These are phyloP conservation scores for Talpa occidentalis DNA, from an alignment of 2,113 vertebrate genomes.

Conservation along the genomic window DNA sequence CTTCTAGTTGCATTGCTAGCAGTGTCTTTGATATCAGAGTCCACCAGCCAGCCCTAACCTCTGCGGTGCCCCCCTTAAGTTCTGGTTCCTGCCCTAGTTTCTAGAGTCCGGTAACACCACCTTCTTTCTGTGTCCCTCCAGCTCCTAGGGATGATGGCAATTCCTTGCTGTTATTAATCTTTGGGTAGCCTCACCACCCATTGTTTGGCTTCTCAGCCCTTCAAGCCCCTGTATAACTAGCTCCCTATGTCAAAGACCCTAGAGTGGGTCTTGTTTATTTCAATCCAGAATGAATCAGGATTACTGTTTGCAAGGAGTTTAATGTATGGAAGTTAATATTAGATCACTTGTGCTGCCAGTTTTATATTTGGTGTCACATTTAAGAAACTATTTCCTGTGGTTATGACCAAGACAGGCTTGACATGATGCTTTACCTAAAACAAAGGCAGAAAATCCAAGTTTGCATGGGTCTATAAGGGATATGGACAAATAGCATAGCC, in stretches of 20 bases:
- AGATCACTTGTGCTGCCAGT: background rate
- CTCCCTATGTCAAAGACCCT: background rate
- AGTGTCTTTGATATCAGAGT: background rate
- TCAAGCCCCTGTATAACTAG: background rate
- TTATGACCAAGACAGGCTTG: background rate
- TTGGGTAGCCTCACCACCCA: background rate
- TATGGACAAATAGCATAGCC: background rate
- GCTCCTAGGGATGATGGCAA: background rate
- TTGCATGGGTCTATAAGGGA: background rate
- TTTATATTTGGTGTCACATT: too few species aligned
- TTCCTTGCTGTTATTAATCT: background rate
- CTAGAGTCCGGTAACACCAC: background rate
- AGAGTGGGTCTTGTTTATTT: background rate
- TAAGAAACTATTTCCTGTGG: background rate
- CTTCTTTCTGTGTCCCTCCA: background rate
- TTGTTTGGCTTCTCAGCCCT: background rate
- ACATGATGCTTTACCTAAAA: background rate
- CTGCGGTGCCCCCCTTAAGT: background rate
- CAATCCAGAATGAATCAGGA: background rate
- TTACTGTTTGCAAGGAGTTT: background rate
- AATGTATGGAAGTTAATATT: background rate
- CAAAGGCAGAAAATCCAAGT: background rate
- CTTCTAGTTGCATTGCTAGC: background rate
- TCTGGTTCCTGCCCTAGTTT: background rate
- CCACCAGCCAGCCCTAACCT: background rate